Conservation (phyloP, 1,140 invertebrate species). For the Cotesia glomerata region DNA sequence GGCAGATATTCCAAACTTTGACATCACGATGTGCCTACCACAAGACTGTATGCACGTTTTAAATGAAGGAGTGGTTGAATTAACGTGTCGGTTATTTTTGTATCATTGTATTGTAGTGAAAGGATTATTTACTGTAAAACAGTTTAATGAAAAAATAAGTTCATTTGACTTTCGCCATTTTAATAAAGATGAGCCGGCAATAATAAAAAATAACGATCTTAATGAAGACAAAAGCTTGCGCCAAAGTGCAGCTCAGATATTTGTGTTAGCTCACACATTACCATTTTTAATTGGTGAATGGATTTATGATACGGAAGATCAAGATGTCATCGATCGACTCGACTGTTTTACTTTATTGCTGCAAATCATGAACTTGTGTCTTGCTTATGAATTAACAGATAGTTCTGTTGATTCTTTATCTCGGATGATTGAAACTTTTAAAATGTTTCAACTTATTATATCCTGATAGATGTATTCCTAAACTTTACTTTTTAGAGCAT, state of each 20-base stretch:
- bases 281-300: slow-evolving; percentile 26
- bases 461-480: slow-evolving; percentile 29
- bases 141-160: slow-evolving; percentile 33
- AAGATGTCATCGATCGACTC: slow-evolving; percentile 15
- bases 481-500: slow-evolving; percentile 39
- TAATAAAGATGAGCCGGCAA: slow-evolving; percentile 20
- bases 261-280: slow-evolving; percentile 20
- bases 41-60: slow-evolving; percentile 42
- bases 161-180: slow-evolving; percentile 37
- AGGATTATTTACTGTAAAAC: slow-evolving; percentile 28
- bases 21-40: slow-evolving; percentile 37
- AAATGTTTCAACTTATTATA: slow-evolving; percentile 25
- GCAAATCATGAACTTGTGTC: slow-evolving; percentile 36
- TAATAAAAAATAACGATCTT: slow-evolving; percentile 6
- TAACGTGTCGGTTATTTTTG: slow-evolving; percentile 14
- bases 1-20: slow-evolving; percentile 10
- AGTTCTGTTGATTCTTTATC: slow-evolving; percentile 4
- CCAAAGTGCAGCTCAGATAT: slow-evolving; percentile 26
- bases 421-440: slow-evolving; percentile 36
- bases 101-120: slow-evolving; percentile 20
- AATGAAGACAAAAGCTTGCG: background rate
- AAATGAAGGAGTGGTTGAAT: slow-evolving; percentile 33
- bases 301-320: slow-evolving; percentile 15
- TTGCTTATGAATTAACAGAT: slow-evolving; percentile 32
- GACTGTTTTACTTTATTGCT: slow-evolving; percentile 27